Conservation (phyloP, 2,113 vertebrate species). For the Psophia crepitans region DNA sequence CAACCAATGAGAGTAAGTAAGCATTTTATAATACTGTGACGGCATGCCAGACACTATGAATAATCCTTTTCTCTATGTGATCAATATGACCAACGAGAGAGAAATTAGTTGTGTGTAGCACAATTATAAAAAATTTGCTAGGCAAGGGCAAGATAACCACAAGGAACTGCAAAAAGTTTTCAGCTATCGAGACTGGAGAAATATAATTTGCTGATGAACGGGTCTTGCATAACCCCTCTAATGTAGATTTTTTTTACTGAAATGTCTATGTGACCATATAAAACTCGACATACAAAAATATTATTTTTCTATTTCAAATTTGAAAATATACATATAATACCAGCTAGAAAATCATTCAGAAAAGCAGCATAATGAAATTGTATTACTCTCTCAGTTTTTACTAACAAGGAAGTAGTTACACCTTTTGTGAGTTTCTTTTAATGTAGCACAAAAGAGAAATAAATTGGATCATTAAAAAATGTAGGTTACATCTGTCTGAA, state of each 20-base stretch:
- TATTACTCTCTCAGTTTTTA: not conserved
- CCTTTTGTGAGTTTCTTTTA: not conserved
- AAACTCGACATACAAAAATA: not conserved
- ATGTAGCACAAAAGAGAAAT: not conserved
- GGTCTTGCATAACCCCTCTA: not conserved
- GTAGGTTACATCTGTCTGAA: not conserved
- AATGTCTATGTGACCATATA: not conserved
- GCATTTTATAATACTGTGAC: not conserved
- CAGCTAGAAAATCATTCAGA: not conserved
- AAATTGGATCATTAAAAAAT: not conserved
- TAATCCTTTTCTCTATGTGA: not conserved
- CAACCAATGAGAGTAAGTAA: not conserved
- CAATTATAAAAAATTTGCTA: too few relatives aligned
- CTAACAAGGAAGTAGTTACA: not conserved
- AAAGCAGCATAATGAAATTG: fast-evolving
- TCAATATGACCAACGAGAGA: not conserved
- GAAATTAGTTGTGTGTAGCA: not conserved
- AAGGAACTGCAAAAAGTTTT: too few relatives aligned
- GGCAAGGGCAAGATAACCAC: too few relatives aligned
- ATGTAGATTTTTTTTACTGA: not conserved
- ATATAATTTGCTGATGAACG: not conserved
- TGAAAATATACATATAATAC: not conserved
- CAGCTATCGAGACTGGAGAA: not conserved
- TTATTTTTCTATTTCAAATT: not conserved
- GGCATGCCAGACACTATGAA: not conserved